Conservation (phyloP, 2,888 invertebrate genomes). For the Mythimna impura region DNA sequence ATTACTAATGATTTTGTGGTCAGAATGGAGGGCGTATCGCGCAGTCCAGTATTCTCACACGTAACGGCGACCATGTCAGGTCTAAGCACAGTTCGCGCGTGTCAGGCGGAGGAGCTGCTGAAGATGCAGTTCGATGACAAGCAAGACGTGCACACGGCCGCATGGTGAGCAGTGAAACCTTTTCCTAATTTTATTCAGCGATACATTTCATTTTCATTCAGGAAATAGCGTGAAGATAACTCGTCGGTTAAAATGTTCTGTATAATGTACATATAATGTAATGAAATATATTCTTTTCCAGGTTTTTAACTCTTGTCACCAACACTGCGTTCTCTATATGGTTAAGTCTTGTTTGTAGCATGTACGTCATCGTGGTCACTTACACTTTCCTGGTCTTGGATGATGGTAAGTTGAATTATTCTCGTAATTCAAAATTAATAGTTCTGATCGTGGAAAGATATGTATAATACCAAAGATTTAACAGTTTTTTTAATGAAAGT, state of each 20-base stretch:
- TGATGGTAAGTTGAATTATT: slow-evolving; percentile 76
- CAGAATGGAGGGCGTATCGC: slow-evolving; percentile 89
- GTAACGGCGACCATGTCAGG: slow-evolving; percentile 94
- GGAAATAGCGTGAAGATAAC: no score
- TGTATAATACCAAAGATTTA: background rate
- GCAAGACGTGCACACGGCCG: slow-evolving; percentile 92
- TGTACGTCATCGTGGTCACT: slow-evolving; percentile 91
- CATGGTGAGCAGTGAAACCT: slow-evolving; percentile 83
- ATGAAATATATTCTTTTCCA: slow-evolving; percentile 57
- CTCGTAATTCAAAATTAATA: background rate
- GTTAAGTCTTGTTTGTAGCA: slow-evolving; percentile 91
- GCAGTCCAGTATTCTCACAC: slow-evolving; percentile 96
- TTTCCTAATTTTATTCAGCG: background rate
- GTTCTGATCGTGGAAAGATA: background rate
- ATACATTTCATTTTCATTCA: background rate
- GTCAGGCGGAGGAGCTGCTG: slow-evolving; percentile 92
- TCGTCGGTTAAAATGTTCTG: background rate
- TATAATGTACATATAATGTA: no score
- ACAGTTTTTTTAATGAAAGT: background rate
- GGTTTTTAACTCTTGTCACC: slow-evolving; percentile 91
- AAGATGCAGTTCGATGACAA: slow-evolving; percentile 91
- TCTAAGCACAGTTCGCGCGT: slow-evolving; percentile 94
- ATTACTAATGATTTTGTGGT: background rate
- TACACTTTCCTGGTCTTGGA: slow-evolving; percentile 91
- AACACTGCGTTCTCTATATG: slow-evolving; percentile 92